These are phyloP conservation scores for Littorina saxatilis DNA, from an alignment of 1,140 invertebrate species.

Conservation along the genomic window DNA sequence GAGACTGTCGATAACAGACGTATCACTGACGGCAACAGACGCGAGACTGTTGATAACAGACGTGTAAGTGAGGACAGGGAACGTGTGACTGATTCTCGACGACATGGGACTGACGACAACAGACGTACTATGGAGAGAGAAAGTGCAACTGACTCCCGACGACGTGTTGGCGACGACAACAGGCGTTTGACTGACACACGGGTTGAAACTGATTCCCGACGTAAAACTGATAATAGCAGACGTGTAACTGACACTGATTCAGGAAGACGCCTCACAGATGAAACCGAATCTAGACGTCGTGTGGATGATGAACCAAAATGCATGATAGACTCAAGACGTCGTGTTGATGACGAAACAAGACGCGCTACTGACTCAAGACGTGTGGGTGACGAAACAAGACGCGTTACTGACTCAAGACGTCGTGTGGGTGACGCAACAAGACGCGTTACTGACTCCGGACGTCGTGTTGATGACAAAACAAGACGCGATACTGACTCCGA, in stretches of 20 bases:
- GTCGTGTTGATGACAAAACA: too few relatives aligned
- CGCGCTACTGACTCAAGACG: neutral
- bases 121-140: neutral
- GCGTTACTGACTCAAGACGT: neutral
- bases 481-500: too few relatives aligned
- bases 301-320: neutral
- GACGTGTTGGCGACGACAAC: constrained; percentile 8
- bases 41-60: neutral
- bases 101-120: neutral
- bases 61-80: neutral
- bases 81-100: neutral
- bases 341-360: neutral
- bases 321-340: neutral
- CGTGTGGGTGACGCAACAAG: neutral
- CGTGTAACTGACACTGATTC: neutral
- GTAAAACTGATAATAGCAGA: neutral
- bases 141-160: neutral
- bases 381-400: neutral
- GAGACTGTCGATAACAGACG: neutral
- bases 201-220: neutral
- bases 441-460: too few relatives aligned
- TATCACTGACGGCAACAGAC: neutral
- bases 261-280: too few relatives aligned
- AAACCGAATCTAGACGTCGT: neutral
- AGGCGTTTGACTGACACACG: neutral